phyloP scores from a whole-genome alignment of 2,797 vertebrate species.

The Ispidina lecontei region DNA sequence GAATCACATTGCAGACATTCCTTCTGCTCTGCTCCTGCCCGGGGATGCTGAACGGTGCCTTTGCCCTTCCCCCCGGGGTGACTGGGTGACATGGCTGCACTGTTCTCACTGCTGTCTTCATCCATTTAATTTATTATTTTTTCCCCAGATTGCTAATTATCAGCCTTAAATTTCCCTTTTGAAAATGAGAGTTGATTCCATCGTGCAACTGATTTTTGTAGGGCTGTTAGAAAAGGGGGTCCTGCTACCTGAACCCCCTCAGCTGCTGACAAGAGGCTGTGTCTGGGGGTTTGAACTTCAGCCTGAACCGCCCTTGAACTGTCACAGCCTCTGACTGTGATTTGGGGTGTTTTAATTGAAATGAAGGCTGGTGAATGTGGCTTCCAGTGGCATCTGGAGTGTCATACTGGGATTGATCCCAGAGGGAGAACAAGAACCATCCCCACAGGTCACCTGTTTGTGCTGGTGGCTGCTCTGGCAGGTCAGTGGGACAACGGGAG shows the following conservation, averaged over 20 bases:
- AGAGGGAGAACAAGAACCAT: neutral
- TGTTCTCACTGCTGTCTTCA: neutral
- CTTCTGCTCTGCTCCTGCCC: neutral
- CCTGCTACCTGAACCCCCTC: neutral
- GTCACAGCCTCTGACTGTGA: accelerated
- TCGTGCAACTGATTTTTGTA: neutral
- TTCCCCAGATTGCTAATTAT: neutral
- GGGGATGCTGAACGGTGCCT: slow-evolving; percentile 15
- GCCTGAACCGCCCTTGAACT: neutral
- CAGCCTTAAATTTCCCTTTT: neutral
- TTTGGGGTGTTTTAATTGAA: neutral
- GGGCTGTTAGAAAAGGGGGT: neutral
- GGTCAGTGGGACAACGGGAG: neutral
- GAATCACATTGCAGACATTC: neutral
- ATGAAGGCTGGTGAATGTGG: neutral
- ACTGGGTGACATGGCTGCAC: neutral
- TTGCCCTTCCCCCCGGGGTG: neutral
- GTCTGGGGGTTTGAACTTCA: neutral
- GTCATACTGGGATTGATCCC: accelerated
- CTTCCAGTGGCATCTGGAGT: neutral
- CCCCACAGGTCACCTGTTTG: neutral
- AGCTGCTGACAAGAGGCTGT: neutral
- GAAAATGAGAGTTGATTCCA: neutral
- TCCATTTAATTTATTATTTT: neutral
- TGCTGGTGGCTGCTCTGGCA: neutral